Base-by-base conservation (phyloP, 2,888 invertebrate species). In the Ischnura elegans region DNA sequence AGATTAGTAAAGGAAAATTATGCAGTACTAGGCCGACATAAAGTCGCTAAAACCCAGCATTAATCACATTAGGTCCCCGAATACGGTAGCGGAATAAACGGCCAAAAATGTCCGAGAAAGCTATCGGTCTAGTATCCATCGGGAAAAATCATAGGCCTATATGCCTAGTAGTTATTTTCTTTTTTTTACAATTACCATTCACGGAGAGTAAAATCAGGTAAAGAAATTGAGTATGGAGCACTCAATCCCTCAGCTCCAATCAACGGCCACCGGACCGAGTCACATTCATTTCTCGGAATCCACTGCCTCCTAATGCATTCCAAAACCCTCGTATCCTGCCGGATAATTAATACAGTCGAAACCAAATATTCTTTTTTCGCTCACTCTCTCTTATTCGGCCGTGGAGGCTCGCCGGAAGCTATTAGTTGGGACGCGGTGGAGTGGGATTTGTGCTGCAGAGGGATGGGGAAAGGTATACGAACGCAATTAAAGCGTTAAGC, bases 401-500 rank as follows among this genome's bases (percentile, higher is more conserved):
- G 61, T 61, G n/a, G 6, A 25, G 61, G n/a, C n/a, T 25, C 61
- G n/a, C 61, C n/a, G n/a, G 61, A 25, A 61, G n/a, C 61, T 61
- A n/a, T 61, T 61, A 61, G n/a, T 61, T 61, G 61, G 25, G n/a
- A 10, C 61, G 61, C n/a, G 61, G 61, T 51, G 51, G 51, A 19
- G 13, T 51, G 61, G 61, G n/a, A 61, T n/a, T n/a, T n/a, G 61
- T n/a, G n/a, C 8, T 25, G 5, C n/a, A n/a, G n/a, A n/a, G 61
- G 61, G 19, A 61, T 25, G 61, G 51, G 19, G 51, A 51, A 51
- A 3, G 61, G 61, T 61, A n/a, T 61, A 61, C 61, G n/a, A 61
- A 61, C 61, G 61, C 61, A 61, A 61, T 61, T 61, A 61, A 61
- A n/a, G 61, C 61, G 61, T 61, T 61, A 61, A 61, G 61, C 25